These are phyloP conservation scores for Drosophila orena DNA, from an alignment of 1,140 invertebrate species.

Conservation along the genomic window DNA sequence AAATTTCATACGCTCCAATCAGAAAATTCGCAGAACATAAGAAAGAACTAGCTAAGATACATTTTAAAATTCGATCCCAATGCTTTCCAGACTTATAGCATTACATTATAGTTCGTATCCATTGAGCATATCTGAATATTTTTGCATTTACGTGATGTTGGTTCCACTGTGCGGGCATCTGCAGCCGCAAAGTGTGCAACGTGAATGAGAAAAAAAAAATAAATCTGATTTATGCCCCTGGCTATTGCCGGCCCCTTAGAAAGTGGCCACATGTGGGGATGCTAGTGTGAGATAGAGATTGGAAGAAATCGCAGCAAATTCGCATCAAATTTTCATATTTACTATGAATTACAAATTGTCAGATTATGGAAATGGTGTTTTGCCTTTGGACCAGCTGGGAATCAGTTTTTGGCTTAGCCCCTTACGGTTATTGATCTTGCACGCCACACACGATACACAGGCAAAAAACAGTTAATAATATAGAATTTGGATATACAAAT, in stretches of 20 bases:
- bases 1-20: constrained; percentile 3
- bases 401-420: constrained; percentile 19
- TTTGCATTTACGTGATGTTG: background rate
- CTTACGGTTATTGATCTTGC: constrained; percentile 40
- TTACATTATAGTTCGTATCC: background rate
- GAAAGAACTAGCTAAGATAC: no score
- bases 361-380: constrained; percentile 74
- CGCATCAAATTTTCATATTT: constrained; percentile 68
- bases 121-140: background rate
- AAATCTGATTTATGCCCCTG: constrained; percentile 18
- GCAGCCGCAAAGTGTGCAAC: constrained; percentile 52
- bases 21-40: no score
- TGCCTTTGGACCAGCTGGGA: constrained; percentile 51
- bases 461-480: background rate
- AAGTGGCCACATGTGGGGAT: constrained; percentile 5
- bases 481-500: background rate
- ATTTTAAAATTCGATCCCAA: no score
- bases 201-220: constrained; percentile 6
- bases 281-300: constrained; percentile 2
- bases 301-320: constrained; percentile 67
- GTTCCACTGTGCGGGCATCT: constrained; percentile 9
- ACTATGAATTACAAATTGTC: constrained; percentile 76
- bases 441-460: background rate
- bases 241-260: constrained; percentile 12
- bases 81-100: no score